Evolutionary conservation across 1,140 invertebrate genomes (phyloP), one percentile per base, ranked within the genome.

Genomic region (Drosophila pallidifrons): DNA sequence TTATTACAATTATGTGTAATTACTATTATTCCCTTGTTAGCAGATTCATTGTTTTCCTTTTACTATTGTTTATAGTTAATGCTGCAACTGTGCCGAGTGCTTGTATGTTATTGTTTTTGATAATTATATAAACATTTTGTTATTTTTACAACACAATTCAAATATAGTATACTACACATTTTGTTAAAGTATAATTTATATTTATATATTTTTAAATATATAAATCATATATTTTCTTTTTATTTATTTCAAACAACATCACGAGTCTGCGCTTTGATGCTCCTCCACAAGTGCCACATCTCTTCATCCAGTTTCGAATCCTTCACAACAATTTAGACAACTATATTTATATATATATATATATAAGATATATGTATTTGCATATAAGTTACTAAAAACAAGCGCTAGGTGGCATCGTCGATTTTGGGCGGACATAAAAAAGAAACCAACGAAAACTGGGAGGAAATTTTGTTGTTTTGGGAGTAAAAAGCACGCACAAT

Each of bases 221-320:
- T 64, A 51, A 54, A 41, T 65, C 47, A 25, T 25, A 46, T 38
- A 51, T 51, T 65, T 79, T 54, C 51, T 43, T 64, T 38, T 8
- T 76, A 47, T 35, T 68, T 79, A 47, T 49, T 82, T 79, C 71
- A 79, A 89, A 75, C 81, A 91, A 87, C 82, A 90, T 89, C 82
- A 90, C 81, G 66, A 82, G 66, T 86, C 86, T 80, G 80, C 70
- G 83, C 83, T 88, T 88, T 88, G 80, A 89, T 88, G 79, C 67
- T 75, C 54, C 72, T 60, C 54, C 59, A 57, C 57, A 57, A 67
- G 64, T 15, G 11, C 72, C 25, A 16, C 30, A 8, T 49, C 35
- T 38, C 8, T 38, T 10, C 35, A 38, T 38, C 35, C 35, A 38
- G 35, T 38, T 38, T 38, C 35, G 35, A 38, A 16, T 49, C 8